Conservation (phyloP, 2,797 vertebrate species). For the Diglossa cyanea region DNA sequence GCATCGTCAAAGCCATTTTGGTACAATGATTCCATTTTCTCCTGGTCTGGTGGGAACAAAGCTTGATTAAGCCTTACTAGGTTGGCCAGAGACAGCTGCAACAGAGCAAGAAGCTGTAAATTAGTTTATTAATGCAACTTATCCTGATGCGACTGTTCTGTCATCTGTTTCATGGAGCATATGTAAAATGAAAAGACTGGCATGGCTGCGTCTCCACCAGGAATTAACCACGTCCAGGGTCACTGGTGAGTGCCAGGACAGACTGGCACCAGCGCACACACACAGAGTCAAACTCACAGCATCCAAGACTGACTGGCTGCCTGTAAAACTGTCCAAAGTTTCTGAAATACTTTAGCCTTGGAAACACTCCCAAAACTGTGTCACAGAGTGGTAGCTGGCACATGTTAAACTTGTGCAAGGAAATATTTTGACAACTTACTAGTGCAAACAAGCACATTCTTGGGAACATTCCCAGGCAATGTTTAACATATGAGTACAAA, state of each 20-base stretch:
- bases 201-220: neutral
- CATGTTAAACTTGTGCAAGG: neutral
- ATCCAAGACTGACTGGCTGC: neutral
- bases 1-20: conserved; percentile 82
- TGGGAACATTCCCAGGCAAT: neutral
- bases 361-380: neutral
- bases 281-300: neutral
- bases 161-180: neutral
- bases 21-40: conserved; percentile 74
- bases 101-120: conserved; percentile 7
- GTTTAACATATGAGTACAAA: neutral
- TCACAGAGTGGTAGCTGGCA: neutral
- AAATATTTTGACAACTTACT: conserved; percentile 25
- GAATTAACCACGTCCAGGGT: neutral
- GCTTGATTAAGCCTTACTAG: conserved; percentile 81
- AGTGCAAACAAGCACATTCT: neutral
- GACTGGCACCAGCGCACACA: neutral
- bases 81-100: conserved; percentile 83
- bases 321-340: neutral
- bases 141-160: neutral
- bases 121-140: neutral
- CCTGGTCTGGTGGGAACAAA: conserved; percentile 82
- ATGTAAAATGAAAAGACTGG: neutral
- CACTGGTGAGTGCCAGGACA: neutral
- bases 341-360: neutral